Evolutionary conservation across 2,888 invertebrate genomes (phyloP), one percentile per base, ranked within the genome.

Genomic region (Exephanes ischioxanthus): DNA sequence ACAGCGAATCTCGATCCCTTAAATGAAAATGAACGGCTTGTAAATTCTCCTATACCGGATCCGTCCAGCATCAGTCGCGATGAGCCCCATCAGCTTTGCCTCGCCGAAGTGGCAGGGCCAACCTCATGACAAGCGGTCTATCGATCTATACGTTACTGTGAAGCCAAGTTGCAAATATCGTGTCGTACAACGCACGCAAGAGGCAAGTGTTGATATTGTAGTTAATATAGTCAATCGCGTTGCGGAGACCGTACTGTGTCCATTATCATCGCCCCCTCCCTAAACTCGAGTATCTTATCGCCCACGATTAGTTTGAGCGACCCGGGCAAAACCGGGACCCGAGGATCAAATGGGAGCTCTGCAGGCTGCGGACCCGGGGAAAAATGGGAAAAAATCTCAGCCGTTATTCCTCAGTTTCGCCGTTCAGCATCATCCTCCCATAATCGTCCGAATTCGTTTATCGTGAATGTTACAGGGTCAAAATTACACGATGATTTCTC

Each of bases 141-240:
- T 78, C 71, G 82, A 78, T 77, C 72, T 30, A 16, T 22, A 55
- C 67, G 45, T 22, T 72, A 53, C 33, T 30, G 55, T 16, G 33
- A 83, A 67, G 58, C 58, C 66, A 77, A 63, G 16, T 22, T 53
- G 14, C 45, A 63, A 78, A 78, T 75, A 55, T 68, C 73, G 26
- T 78, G 73, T 82, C 68, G 78, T 70, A 73, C 72, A 78, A 78
- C 48, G 66, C 73, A 48, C 53, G 73, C 68, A 81, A 55, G n/a
- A 33, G 72, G 33, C 26, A 77, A 73, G 45, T 26, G 75, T 75
- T 63, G 61, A 75, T 63, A 61, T 48, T 30, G 45, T 75, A 30
- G 73, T 61, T 45, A 45, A 73, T 45, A 61, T 30, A 61, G 26
- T 58, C 58, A 2, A 58, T 58, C 22, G 14, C 58, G 26, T 22